Evolutionary conservation across 2,797 vertebrate species (phyloP), one percentile per base, ranked within the genome.

Genomic region (Nasua narica): DNA sequence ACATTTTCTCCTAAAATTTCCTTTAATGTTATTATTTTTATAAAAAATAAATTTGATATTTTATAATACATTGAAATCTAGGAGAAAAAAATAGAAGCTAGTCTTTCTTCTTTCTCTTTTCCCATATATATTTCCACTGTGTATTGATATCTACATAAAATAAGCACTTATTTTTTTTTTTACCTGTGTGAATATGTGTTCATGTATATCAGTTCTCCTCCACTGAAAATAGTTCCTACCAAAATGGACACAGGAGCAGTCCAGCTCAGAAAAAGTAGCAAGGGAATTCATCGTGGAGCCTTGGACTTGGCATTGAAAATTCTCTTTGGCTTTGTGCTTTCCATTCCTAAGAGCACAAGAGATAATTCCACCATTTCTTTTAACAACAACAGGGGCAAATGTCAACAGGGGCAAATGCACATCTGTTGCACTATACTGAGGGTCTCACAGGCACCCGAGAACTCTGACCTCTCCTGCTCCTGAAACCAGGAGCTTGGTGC

Each of bases 261-360:
- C 54, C n/a, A n/a, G 18, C 32, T 72, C 25, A 82, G 81, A 90
- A 89, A 2, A 60, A 76, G 9, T 15, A 52, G 40, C 54, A 48
- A 76, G 79, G 76, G 19, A 81, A 72, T 88, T 95, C 43, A 82
- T 69, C 54, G n/a, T 62, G 58, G 18, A 69, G 14, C 37, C 43
- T 82, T 88, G 50, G 35, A 95, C 56, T 40, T 37, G 35, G 15
- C 69, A 46, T 19, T 74, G 54, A 87, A 92, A 96, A 88, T 92
- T 92, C 25, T 91, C 48, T 86, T 88, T 79, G 54, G 54, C 65
- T 94, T 72, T 25, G 43, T 58, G 16, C 35, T 97, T 96, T 65
- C 65, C 50, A 67, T 81, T 87, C 58, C 62, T 90, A 81, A 70
- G 29, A 65, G 14, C 8, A 32, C 12, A 43, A 0, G 16, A 46